phyloP scores from a whole-genome alignment of 53 echinoderm and acorn worm genomes.

The Patiria pectinifera region DNA sequence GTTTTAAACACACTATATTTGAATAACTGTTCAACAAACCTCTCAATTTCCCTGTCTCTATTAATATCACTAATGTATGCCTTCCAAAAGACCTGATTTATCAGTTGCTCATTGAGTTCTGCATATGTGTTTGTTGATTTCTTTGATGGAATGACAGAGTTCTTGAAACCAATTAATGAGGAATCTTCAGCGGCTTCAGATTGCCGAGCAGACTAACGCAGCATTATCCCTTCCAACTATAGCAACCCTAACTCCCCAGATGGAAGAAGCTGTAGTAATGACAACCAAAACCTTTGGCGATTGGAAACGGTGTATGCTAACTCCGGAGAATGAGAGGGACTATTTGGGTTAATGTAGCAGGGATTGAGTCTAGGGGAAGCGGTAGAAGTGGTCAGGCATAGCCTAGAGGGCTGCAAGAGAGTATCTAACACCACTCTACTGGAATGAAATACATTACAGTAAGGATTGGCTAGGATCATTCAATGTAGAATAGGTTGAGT shows the following conservation, averaged over 20 bases:
- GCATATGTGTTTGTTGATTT: not conserved
- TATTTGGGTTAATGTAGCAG: not conserved
- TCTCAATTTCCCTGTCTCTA: too few relatives aligned
- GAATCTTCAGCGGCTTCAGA: not conserved
- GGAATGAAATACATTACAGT: not conserved
- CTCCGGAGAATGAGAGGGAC: not conserved
- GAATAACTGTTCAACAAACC: too few relatives aligned
- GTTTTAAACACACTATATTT: too few relatives aligned
- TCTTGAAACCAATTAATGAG: not conserved
- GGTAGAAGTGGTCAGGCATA: slow-evolving; percentile 13
- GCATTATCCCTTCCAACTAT: not conserved
- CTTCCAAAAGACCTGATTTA: too few relatives aligned
- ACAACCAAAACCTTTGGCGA: not conserved
- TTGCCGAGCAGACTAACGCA: not conserved
- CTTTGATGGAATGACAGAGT: too few relatives aligned
- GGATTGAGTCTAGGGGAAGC: not conserved
- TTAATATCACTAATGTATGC: too few relatives aligned
- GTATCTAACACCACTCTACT: slow-evolving; percentile 15
- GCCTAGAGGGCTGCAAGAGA: not conserved
- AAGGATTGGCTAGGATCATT: not conserved
- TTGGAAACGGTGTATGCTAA: not conserved
- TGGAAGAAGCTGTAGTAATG: not conserved
- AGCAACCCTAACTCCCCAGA: not conserved
- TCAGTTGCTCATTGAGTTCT: too few relatives aligned
- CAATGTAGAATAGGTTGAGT: not conserved